Evolutionary conservation across 1,140 invertebrate genomes (phyloP), one percentile per base, ranked within the genome.

Genomic region (Ceratitis capitata): DNA sequence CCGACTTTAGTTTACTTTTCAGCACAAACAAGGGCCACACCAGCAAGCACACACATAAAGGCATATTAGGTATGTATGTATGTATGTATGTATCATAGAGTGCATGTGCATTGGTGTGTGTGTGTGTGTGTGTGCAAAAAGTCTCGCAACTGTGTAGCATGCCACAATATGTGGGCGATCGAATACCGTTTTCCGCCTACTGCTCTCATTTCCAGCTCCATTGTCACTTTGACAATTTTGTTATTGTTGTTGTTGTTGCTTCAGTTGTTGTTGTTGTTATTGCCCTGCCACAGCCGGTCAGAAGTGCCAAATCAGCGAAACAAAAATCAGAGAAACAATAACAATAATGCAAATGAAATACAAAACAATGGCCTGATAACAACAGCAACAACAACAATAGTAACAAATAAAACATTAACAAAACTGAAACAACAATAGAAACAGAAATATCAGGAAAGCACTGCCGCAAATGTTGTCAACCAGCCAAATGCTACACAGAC

Each of bases 1-100:
- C 69, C 23, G 39, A 78, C 42, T 78, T 78, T 45, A 45, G 69
- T 78, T 78, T 78, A 78, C 39, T 78, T 26, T 78, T 5, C 35
- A 78, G n/a, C n/a, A n/a, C n/a, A n/a, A n/a, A 19, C 61, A 69
- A 69, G 5, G 61, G 16, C 14, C 61, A 39, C 51, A 53, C 10
- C 10, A 29, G 39, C 61, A 69, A 14, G 39, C 16, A 16, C 61
- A 69, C 32, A 69, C 16, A 19, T 19, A 6, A 14, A 32, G 0
- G 26, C 58, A 32, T 12, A n/a, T n/a, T n/a, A n/a, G n/a, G n/a
- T n/a, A n/a, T n/a, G n/a, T n/a, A n/a, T n/a, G n/a, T n/a, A n/a
- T n/a, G n/a, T n/a, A 39, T 69, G 39, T 29, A 6, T 16, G 2
- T 12, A 23, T 6, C 3, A 14, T 53, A 19, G 49, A 53, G n/a